phyloP scores from a whole-genome alignment of 2,113 vertebrate species.

The Holacanthus passer region DNA sequence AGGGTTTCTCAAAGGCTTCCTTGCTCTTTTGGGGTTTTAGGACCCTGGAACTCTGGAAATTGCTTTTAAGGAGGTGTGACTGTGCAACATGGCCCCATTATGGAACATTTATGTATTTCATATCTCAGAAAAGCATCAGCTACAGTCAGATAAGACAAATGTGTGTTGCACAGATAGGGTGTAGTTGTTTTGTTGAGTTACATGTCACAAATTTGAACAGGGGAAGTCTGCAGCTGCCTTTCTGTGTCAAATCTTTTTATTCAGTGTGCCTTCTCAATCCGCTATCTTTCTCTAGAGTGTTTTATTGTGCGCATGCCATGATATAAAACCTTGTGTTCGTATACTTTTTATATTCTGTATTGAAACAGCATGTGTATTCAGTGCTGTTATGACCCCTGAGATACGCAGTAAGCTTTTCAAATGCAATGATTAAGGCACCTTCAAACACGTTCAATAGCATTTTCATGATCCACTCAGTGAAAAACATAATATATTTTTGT shows the following conservation, averaged over 20 bases:
- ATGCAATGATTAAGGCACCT: constrained; percentile 1
- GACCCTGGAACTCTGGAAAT: background rate
- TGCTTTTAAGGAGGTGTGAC: background rate
- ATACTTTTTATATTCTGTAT: background rate
- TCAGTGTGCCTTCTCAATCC: background rate
- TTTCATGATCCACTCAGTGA: background rate
- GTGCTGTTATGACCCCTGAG: background rate
- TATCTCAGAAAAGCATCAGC: background rate
- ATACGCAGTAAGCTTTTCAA: constrained; percentile 5
- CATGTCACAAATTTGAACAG: background rate
- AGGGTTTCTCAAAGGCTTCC: background rate
- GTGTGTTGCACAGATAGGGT: background rate
- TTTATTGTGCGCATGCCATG: background rate
- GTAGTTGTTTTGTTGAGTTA: background rate
- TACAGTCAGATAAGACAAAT: background rate
- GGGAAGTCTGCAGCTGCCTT: background rate
- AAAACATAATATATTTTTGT: constrained; percentile 6
- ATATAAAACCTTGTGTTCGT: background rate
- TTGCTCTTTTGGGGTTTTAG: background rate
- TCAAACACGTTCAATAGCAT: background rate
- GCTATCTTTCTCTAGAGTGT: background rate
- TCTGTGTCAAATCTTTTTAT: background rate
- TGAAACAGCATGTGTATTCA: constrained; percentile 3
- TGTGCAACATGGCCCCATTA: background rate
- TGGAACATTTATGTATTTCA: background rate